These are phyloP conservation scores for Hiodon alosoides DNA, from an alignment of 2,113 vertebrate genomes.

Conservation along the genomic window DNA sequence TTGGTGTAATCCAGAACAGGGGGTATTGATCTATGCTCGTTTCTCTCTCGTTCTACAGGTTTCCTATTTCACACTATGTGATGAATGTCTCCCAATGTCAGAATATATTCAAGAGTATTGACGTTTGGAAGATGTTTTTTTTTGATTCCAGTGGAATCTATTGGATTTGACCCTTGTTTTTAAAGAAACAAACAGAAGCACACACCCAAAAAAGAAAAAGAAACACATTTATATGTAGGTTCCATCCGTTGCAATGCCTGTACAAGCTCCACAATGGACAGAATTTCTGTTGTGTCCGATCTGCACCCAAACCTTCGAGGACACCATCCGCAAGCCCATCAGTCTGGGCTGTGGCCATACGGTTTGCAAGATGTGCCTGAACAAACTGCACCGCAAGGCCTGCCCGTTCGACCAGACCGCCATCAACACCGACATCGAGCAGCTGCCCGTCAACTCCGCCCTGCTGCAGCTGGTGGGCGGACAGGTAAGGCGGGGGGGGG, in stretches of 20 bases:
- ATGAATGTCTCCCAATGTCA: slow-evolving; percentile 69
- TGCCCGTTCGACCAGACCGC: slow-evolving; percentile 98
- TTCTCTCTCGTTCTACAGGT: slow-evolving; percentile 58
- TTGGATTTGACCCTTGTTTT: slow-evolving; percentile 61
- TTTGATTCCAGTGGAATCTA: slow-evolving; percentile 91
- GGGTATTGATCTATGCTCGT: too few species aligned
- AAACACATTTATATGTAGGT: slow-evolving; percentile 16
- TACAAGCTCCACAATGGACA: slow-evolving; percentile 99
- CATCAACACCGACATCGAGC: slow-evolving; percentile 96
- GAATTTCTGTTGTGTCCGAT: slow-evolving; percentile 98
- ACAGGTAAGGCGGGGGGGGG: slow-evolving; percentile 67
- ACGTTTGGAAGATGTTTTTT: slow-evolving; percentile 41
- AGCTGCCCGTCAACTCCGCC: slow-evolving; percentile 92
- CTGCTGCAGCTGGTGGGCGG: slow-evolving; percentile 90
- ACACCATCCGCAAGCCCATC: slow-evolving; percentile 94
- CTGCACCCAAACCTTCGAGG: slow-evolving; percentile 98
- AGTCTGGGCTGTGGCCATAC: slow-evolving; percentile 96
- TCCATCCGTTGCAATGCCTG: slow-evolving; percentile 85
- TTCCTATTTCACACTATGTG: slow-evolving; percentile 81
- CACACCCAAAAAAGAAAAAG: slow-evolving; percentile 8
- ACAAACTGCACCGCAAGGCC: slow-evolving; percentile 97
- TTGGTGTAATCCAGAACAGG: too few species aligned
- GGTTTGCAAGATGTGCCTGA: slow-evolving; percentile 99
- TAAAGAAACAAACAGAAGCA: slow-evolving; percentile 42
- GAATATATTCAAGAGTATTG: slow-evolving; percentile 70